Evolutionary conservation across 1,140 invertebrate genomes (phyloP), one percentile per base, ranked within the genome.

Genomic region (Gryon sp.): DNA sequence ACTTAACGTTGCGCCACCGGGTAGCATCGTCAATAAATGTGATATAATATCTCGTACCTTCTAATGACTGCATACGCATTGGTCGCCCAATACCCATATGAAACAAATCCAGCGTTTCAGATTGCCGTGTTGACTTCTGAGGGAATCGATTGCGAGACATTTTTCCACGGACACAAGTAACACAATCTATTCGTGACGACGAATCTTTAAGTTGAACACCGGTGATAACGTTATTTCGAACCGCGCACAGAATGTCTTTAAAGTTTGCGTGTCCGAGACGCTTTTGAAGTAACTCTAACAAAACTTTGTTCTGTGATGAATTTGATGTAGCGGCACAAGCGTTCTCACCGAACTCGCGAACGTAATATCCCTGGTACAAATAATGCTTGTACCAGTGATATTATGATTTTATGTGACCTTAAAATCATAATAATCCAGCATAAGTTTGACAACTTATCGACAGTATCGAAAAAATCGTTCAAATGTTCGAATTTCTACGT

Each of bases 31-130:
- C 43, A 4, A 48, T 62, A 22, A 26, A 62, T n/a, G 28, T 22
- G 4, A 62, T 32, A 12, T 38, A 62, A 18, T 62, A 62, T 62
- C 26, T 46, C 2, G 57, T 34, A 24, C 57, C 57, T 1, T 43
- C 18, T 1, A 62, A 14, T 3, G 30, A 62, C 40, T 16, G 12
- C 8, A 30, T 36, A 30, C 1, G 59, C 45, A 7, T n/a, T n/a
- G n/a, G n/a, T n/a, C 62, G 46, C 7, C 60, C 52, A n/a, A 43
- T 46, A 15, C 53, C 46, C n/a, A 24, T 41, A 19, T 66, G 62
- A 11, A 68, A 19, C 5, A 68, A 26, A 15, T 60, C 55, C 28
- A 60, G 30, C 2, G 36, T 4, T 32, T 32, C 9, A 4, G 28
- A 7, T 11, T 15, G 34, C 24, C 9, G 16, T 14, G 20, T 16